These are phyloP conservation scores for Chalcosyrphus nemorum DNA, from an alignment of 2,888 invertebrate species.

Conservation along the genomic window DNA sequence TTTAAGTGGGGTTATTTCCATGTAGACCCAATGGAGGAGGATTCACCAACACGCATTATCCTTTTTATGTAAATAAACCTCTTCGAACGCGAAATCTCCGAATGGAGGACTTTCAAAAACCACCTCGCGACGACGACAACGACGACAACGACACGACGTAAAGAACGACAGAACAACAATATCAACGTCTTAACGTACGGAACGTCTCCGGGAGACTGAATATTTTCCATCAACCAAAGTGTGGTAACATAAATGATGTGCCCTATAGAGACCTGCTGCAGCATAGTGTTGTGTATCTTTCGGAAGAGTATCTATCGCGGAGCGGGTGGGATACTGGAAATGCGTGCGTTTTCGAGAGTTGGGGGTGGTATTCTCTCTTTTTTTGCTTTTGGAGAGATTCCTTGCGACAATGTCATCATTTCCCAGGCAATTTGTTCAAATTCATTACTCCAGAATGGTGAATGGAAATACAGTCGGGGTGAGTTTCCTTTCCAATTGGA, in stretches of 20 bases:
- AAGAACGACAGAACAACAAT: slow-evolving; percentile 30
- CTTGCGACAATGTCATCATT: slow-evolving; percentile 29
- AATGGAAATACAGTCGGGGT: slow-evolving; percentile 2
- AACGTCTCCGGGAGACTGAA: slow-evolving; percentile 78
- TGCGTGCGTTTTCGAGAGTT: slow-evolving; percentile 37
- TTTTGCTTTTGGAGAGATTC: slow-evolving; percentile 35
- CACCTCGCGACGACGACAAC: slow-evolving; percentile 32
- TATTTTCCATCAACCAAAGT: slow-evolving; percentile 65
- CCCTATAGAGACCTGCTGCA: slow-evolving; percentile 36
- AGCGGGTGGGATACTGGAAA: slow-evolving; percentile 39
- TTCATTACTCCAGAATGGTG: slow-evolving; percentile 23
- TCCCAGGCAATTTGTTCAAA: slow-evolving; percentile 47
- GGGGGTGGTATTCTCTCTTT: neutral
- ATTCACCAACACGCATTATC: slow-evolving; percentile 18
- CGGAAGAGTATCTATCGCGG: slow-evolving; percentile 40
- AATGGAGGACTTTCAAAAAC: neutral
- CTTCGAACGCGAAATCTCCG: neutral
- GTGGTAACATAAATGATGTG: slow-evolving; percentile 62
- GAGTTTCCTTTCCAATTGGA: slow-evolving; percentile 7
- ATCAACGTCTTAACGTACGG: slow-evolving; percentile 75
- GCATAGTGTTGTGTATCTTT: slow-evolving; percentile 42
- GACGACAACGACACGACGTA: slow-evolving; percentile 18
- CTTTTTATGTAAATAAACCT: slow-evolving; percentile 4
- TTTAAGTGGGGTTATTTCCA: neutral
- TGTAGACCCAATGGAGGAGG: neutral